Percentiles rank a stretch among this genome's conserved stretches.
These are phyloP conservation scores for Lepisosteus osseus DNA, from an alignment of 2,113 vertebrate genomes.

Conservation along the genomic window DNA sequence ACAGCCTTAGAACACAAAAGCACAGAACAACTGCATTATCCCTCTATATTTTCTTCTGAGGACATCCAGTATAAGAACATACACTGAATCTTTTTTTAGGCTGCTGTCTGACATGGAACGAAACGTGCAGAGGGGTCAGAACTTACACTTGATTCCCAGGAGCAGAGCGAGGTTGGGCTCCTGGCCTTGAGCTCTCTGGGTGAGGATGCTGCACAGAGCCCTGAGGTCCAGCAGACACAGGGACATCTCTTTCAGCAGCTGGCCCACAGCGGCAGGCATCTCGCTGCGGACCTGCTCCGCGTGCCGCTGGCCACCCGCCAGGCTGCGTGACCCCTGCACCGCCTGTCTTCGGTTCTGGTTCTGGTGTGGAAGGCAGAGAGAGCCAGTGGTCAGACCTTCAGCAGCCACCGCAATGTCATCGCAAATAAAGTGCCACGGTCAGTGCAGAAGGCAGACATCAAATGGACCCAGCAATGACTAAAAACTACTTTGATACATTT, in stretches of 20 bases:
- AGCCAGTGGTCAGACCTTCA: background rate
- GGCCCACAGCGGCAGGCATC: slow-evolving; percentile 67
- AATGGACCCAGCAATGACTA: no score
- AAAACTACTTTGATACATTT: no score
- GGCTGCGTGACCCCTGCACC: slow-evolving; percentile 51
- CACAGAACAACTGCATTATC: no score
- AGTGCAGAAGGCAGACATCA: background rate
- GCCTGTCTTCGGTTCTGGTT: slow-evolving; percentile 65
- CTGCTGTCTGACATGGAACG: no score
- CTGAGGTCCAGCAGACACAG: slow-evolving; percentile 87
- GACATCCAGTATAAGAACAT: no score
- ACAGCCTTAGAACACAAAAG: no score
- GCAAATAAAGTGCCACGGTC: background rate
- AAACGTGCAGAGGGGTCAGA: no score
- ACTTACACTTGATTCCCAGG: slow-evolving; percentile 90
- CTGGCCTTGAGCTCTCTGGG: slow-evolving; percentile 86
- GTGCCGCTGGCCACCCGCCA: slow-evolving; percentile 44
- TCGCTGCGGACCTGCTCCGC: slow-evolving; percentile 46
- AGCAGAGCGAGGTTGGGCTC: slow-evolving; percentile 91
- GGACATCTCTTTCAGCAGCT: slow-evolving; percentile 89
- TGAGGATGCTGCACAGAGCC: slow-evolving; percentile 88
- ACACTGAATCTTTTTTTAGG: no score
- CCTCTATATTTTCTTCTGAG: no score
- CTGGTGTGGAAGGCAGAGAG: background rate
- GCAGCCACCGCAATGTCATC: background rate